These are phyloP conservation scores for Sialis fuliginosa DNA, from an alignment of 2,888 invertebrate species.

Conservation along the genomic window DNA sequence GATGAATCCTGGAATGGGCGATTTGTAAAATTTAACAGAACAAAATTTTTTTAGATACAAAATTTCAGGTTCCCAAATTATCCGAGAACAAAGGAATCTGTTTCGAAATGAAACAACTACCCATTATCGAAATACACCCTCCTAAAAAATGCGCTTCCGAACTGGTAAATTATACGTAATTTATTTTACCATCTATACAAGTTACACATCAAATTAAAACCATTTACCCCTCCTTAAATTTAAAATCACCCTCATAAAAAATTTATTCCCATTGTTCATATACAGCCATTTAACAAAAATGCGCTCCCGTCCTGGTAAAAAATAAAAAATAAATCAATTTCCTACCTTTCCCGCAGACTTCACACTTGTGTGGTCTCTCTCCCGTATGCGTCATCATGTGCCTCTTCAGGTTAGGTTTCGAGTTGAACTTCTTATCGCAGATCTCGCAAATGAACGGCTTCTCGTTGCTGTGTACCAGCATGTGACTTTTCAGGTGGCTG, in stretches of 20 bases:
- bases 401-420: conserved; percentile 4
- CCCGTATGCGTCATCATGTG: conserved; percentile 5
- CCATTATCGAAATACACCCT: no score
- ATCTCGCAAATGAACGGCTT: conserved; percentile 3
- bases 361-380: conserved; percentile 2
- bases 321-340: neutral
- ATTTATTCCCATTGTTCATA: neutral
- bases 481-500: conserved; percentile 3
- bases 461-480: conserved; percentile 1
- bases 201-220: no score
- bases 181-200: no score
- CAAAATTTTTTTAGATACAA: no score
- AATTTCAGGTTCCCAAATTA: no score
- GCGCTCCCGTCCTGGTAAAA: neutral
- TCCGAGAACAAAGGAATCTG: no score
- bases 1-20: neutral
- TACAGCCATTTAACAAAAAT: neutral
- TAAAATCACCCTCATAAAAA: no score
- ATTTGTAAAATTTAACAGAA: no score
- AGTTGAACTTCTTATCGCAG: conserved; percentile 1
- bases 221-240: no score
- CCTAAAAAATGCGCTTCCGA: no score
- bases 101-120: no score
- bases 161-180: no score
- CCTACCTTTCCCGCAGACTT: conserved; percentile 2